Base-by-base conservation (phyloP, 2,113 vertebrate species). In the Rhabdornis inornatus region DNA sequence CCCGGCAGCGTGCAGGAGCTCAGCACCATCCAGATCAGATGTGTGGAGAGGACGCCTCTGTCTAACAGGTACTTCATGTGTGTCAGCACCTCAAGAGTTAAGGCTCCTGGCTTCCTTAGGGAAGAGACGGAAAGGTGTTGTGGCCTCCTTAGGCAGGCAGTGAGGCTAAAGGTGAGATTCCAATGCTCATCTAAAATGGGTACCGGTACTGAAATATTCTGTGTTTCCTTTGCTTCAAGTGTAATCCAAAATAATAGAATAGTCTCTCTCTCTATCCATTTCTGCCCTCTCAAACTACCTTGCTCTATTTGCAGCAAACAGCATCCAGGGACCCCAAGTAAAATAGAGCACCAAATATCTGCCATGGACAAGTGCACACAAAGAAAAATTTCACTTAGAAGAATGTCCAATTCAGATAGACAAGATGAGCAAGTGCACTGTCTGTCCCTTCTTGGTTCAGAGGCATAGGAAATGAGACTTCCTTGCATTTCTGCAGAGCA, bases 1-100 rank as follows among this genome's bases (percentile, higher is more conserved):
- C 97, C 97, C 15, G 98, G 98, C 89, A 98, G 98, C 8, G 93
- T 99, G 39, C 99, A 99, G 92, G 99, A 99, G 96, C 99, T 99
- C 88, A 99, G 99, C 95, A 99, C 99, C 80, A 99, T 99, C 97
- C 99, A 99, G 94, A 99, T 99, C 98, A 96, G 98, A 94, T 98
- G 98, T 22, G 95, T 98, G 97, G 99, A 99, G 97, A 98, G 98
- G 77, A 98, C 98, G 2, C 92, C 98, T 24, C 97, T 98, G 40
- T 98, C 97, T 66, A 99, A 99, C 98, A 99, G 99, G 99, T 99
- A 98, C 59, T 10, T 23, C 45, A 2, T 2, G 2, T 2, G 47
- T 40, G 18, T 1, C 70, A 12, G 61, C 72, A 7, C 52, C 13
- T 27, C 0, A 1, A 12, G 25, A 27, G 31, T n/a, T 69, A 30